These are phyloP conservation scores for Neelides folsomi DNA, from an alignment of 2,888 invertebrate species.

Conservation along the genomic window DNA sequence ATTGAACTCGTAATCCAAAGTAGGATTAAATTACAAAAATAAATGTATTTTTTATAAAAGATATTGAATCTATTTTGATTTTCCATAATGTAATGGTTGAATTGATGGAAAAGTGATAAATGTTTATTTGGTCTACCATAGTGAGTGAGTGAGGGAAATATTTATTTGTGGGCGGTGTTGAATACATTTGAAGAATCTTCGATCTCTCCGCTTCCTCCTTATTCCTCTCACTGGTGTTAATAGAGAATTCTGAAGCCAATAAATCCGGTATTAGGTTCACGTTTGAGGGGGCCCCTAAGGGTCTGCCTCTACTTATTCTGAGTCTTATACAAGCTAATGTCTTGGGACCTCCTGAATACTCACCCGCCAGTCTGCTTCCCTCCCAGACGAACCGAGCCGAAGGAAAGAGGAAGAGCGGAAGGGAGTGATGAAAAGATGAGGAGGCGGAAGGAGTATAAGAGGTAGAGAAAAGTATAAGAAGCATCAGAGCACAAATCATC, in stretches of 20 bases:
- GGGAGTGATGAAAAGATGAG: neutral
- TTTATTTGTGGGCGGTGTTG: too few species aligned
- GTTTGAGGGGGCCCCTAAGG: constrained; percentile 24
- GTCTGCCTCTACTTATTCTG: constrained; percentile 13
- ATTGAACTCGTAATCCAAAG: too few species aligned
- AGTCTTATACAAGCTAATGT: constrained; percentile 11
- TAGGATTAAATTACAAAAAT: too few species aligned
- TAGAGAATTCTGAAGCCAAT: constrained; percentile 26
- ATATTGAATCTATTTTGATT: too few species aligned
- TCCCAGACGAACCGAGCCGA: constrained; percentile 1
- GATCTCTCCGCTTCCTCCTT: constrained; percentile 1
- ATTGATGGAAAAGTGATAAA: too few species aligned
- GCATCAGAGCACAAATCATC: constrained; percentile 25
- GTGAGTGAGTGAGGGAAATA: too few species aligned
- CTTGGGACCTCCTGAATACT: constrained; percentile 14
- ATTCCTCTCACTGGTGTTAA: constrained; percentile 15
- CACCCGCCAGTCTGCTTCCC: constrained; percentile 12
- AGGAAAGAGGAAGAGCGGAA: constrained; percentile 5
- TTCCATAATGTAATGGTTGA: too few species aligned
- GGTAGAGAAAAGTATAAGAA: constrained; percentile 13
- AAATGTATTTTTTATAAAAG: too few species aligned
- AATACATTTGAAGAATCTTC: neutral
- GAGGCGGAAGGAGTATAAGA: neutral
- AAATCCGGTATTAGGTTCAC: constrained; percentile 28
- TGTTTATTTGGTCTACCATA: too few species aligned